Base-by-base conservation (phyloP, 2,113 vertebrate genomes). In the Holacanthus passer region DNA sequence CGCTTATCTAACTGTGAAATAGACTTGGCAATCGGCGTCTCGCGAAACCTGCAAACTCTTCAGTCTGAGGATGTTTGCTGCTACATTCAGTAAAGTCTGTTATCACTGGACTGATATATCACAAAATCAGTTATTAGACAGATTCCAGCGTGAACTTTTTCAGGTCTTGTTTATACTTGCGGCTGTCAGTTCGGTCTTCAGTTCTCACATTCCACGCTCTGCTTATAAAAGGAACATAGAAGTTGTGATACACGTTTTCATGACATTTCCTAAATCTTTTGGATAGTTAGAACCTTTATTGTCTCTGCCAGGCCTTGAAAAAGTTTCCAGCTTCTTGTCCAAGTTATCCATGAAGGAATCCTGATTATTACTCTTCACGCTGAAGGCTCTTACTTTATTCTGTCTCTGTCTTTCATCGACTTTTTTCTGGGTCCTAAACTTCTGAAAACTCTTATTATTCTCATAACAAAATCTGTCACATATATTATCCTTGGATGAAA, bases 1-100 rank as follows among this genome's bases (percentile, higher is more conserved):
- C 7, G 2, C 12, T 84, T 60, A 88, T 87, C 85, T 67, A 87
- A 87, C 81, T 90, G 90, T 89, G 88, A 88, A 92, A 89, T n/a
- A 62, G 81, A 87, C 55, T 75, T 67, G 87, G 83, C 86, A 60
- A 65, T 86, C 69, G 1, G 41, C 3, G 71, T 73, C 81, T 84
- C 47, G 9, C 50, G 66, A 47, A 84, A 81, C 31, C 70, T n/a
- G 20, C 32, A 53, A 69, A 48, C 70, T 5, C 73, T 37, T 81
- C 20, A 3, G 43, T 27, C 20, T 2, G 29, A 47, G 13, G 63
- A 45, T 17, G 71, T 68, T 72, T 73, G 52, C 79, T 13, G 41
- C 59, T 27, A 14, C 59, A 1, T 63, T 47, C 55, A 43, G 31
- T 27, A 1, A 75, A 74, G 62, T 58, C 55, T n/a, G 20, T 22